Conservation (phyloP, 2,113 vertebrate genomes). For the Rostratula benghalensis region DNA sequence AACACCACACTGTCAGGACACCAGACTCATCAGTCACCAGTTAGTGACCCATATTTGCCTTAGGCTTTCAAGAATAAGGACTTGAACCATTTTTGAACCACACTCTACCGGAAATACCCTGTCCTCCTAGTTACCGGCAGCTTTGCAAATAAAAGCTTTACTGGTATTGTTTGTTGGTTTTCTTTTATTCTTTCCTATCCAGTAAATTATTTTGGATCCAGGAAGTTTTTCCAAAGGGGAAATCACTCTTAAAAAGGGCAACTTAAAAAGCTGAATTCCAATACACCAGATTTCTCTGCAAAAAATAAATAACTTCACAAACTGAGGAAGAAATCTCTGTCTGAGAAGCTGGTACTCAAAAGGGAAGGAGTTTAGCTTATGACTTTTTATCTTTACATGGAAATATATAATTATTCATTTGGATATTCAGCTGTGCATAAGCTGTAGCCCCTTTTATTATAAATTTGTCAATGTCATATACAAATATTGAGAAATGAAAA, state of each 20-base stretch:
- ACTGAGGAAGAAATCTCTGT: neutral
- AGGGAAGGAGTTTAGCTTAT: neutral
- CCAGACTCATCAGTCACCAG: neutral
- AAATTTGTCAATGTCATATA: neutral
- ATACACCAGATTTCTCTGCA: neutral
- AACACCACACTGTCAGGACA: neutral
- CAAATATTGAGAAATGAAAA: neutral
- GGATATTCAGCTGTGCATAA: neutral
- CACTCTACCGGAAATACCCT: neutral
- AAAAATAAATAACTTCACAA: neutral
- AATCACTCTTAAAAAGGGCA: neutral
- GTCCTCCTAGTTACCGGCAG: neutral
- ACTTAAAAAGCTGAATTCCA: neutral
- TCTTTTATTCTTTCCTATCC: neutral
- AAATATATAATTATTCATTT: neutral
- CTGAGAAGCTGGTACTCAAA: neutral
- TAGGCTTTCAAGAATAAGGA: neutral
- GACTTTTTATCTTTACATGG: neutral
- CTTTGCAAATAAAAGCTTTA: neutral
- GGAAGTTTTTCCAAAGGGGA: neutral
- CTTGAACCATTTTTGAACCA: neutral
- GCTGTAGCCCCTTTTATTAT: neutral
- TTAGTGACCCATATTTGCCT: neutral
- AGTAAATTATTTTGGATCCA: neutral
- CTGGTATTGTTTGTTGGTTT: accelerated